Conservation (phyloP, 1,140 invertebrate genomes). For the Drosophila ficusphila region DNA sequence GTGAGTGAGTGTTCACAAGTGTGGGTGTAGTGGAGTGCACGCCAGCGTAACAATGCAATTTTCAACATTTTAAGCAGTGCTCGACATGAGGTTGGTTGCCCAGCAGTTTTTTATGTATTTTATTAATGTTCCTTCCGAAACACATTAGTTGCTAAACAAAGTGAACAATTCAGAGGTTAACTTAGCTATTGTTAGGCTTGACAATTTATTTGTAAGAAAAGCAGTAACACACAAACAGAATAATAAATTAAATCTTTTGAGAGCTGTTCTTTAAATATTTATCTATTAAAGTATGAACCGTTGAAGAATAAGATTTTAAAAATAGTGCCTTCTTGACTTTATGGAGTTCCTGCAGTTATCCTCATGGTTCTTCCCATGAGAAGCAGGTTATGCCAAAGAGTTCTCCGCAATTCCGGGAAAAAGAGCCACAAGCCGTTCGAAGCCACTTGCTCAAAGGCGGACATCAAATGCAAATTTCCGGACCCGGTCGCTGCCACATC, state of each 20-base stretch:
- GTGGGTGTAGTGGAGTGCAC: slow-evolving; percentile 17
- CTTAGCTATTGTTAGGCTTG: background rate
- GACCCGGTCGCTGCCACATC: slow-evolving; percentile 10
- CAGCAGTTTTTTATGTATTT: slow-evolving; percentile 30
- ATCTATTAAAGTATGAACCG: no score
- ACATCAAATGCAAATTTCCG: slow-evolving; percentile 55
- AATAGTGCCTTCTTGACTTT: no score
- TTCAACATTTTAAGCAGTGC: slow-evolving; percentile 54
- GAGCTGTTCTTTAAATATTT: no score
- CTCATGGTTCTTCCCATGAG: no score
- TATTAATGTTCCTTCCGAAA: slow-evolving; percentile 12
- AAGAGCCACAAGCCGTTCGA: slow-evolving; percentile 5
- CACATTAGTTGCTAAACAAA: slow-evolving; percentile 3
- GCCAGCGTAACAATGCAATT: slow-evolving; percentile 45
- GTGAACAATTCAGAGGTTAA: background rate
- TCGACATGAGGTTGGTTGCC: slow-evolving; percentile 19
- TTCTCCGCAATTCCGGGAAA: background rate
- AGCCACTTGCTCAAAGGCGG: slow-evolving; percentile 25
- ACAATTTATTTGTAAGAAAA: background rate
- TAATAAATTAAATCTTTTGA: no score
- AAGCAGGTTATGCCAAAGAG: background rate
- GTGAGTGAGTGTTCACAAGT: background rate
- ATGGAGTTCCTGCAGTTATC: no score
- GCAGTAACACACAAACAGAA: no score
- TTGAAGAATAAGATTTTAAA: no score